These are phyloP conservation scores for Numida meleagris DNA, from an alignment of 2,113 vertebrate genomes.

Conservation along the genomic window DNA sequence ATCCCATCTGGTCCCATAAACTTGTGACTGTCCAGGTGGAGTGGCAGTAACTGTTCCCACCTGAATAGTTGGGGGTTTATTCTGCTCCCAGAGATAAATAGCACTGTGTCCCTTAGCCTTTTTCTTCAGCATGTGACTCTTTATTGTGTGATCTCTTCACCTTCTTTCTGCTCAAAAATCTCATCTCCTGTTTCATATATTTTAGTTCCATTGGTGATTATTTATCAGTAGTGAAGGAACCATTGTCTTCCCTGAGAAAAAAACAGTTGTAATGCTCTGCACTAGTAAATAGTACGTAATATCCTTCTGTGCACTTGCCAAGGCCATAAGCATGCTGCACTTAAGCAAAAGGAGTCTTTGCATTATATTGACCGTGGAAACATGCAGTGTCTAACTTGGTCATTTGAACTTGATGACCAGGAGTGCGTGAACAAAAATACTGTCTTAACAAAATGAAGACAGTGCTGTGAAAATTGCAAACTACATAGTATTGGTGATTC, in stretches of 20 bases:
- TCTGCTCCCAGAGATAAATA: no score
- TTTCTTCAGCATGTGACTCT: neutral
- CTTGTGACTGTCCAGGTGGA: no score
- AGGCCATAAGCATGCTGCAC: neutral
- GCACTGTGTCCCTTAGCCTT: neutral
- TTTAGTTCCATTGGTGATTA: neutral
- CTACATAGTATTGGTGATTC: neutral
- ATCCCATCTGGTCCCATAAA: no score
- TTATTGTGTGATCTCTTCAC: neutral
- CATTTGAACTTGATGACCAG: neutral
- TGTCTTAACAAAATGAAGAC: neutral
- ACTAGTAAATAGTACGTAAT: neutral
- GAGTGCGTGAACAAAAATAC: neutral
- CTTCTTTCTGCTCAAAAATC: neutral
- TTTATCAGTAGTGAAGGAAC: neutral
- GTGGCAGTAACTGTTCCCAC: no score
- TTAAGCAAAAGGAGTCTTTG: neutral
- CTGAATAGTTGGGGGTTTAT: no score
- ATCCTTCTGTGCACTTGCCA: neutral
- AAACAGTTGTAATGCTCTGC: neutral
- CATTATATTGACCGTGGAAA: neutral
- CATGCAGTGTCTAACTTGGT: neutral
- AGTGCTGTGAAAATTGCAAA: neutral
- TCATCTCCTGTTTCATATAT: neutral
- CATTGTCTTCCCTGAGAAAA: neutral